Percentiles rank a stretch among this genome's conserved stretches.
Evolutionary conservation across 2,888 invertebrate species (phyloP).

Genomic region (Macaria notata): DNA sequence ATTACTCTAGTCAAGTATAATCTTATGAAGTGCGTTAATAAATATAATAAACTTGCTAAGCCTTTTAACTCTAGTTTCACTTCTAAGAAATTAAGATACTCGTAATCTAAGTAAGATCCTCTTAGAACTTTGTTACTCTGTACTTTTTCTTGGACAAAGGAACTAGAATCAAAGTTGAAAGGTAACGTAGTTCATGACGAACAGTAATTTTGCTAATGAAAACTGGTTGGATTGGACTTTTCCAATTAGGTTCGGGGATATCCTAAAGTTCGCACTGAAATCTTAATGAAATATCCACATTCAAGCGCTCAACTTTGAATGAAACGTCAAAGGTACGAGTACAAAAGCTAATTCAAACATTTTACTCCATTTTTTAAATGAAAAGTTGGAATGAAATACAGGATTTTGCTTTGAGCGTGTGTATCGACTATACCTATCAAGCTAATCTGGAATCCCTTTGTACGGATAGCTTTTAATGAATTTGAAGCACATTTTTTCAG

Average conservation of each 20-base stretch:
- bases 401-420: no score
- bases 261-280: conserved; percentile 16
- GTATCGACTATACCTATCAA: neutral
- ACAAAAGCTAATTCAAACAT: no score
- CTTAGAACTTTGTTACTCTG: no score
- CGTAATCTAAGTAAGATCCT: no score
- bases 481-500: no score
- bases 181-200: conserved; percentile 4
- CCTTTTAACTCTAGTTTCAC: no score
- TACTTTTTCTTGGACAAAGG: neutral
- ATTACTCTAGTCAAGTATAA: no score
- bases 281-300: conserved; percentile 17
- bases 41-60: no score
- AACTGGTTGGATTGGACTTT: conserved; percentile 16
- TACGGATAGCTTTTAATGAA: neutral
- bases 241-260: conserved; percentile 13
- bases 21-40: no score
- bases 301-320: conserved; percentile 3
- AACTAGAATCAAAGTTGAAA: conserved; percentile 5
- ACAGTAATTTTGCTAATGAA: conserved; percentile 18
- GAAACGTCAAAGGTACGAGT: neutral
- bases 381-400: no score
- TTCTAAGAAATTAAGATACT: no score
- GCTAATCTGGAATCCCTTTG: neutral
- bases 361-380: no score